A percentile compares a stretch with the other conserved stretches of the same genome.
Evolutionary conservation across 2,888 invertebrate species (phyloP).

Genomic region (Ectobius pallidus): DNA sequence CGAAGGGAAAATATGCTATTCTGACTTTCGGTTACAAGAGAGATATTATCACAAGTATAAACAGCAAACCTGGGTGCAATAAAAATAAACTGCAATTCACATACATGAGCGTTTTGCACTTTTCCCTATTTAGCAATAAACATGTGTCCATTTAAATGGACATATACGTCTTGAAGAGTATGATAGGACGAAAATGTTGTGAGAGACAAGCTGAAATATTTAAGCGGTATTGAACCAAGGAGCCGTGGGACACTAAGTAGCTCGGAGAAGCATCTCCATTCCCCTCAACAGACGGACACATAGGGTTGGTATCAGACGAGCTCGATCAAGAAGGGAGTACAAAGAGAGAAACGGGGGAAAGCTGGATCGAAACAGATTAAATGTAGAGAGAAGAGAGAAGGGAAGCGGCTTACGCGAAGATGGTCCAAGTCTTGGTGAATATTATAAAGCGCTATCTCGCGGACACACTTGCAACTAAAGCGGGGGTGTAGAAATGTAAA

Average conservation of each 20-base stretch:
- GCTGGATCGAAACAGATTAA: conserved; percentile 28
- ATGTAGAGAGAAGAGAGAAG: not conserved
- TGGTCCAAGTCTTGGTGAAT: not conserved
- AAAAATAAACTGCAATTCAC: too few relatives aligned
- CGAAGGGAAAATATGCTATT: too few relatives aligned
- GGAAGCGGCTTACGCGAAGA: conserved; percentile 6
- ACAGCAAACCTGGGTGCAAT: too few relatives aligned
- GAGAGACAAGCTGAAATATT: too few relatives aligned
- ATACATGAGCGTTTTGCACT: too few relatives aligned
- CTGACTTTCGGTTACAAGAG: too few relatives aligned
- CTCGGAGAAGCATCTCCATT: not conserved
- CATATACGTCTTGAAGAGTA: too few relatives aligned
- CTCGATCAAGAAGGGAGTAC: conserved; percentile 5
- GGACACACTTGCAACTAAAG: not conserved
- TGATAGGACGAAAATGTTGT: too few relatives aligned
- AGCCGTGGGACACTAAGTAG: not conserved
- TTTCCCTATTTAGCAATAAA: too few relatives aligned
- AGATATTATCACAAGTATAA: too few relatives aligned
- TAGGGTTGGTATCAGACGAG: not conserved
- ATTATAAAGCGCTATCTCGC: conserved; percentile 5
- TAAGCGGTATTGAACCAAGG: not conserved
- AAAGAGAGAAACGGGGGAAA: not conserved
- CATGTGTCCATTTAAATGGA: too few relatives aligned
- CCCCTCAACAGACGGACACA: too few relatives aligned
- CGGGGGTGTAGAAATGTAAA: not conserved